Conservation (phyloP, 2,113 vertebrate species). For the Coregonus clupeaformis region DNA sequence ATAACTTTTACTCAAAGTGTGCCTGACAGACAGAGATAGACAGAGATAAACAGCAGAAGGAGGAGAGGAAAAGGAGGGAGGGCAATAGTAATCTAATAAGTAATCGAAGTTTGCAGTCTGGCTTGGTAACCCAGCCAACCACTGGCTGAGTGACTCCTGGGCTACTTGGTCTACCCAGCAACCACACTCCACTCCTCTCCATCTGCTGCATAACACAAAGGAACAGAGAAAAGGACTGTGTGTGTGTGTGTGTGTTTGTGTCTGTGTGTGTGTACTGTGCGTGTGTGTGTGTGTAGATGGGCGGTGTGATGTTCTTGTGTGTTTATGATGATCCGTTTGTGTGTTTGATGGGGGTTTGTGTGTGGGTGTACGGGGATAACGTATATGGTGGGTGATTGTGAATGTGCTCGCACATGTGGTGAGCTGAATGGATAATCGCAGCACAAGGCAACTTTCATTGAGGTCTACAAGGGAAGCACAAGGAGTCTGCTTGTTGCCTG, state of each 20-base stretch:
- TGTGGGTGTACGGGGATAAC: background rate
- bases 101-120: conserved; percentile 16
- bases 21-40: background rate
- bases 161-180: conserved; percentile 61
- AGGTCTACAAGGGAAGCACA: conserved; percentile 18
- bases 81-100: conserved; percentile 54
- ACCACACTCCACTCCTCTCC: conserved; percentile 37
- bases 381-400: conserved; percentile 1
- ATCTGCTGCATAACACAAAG: conserved; percentile 36
- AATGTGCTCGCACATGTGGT: background rate
- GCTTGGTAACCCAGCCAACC: no score
- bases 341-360: background rate
- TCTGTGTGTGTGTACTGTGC: background rate
- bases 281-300: background rate
- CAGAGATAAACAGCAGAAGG: background rate
- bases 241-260: conserved; percentile 19
- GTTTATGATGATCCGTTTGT: background rate
- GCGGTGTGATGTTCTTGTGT: background rate
- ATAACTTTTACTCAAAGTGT: background rate
- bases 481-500: conserved; percentile 16
- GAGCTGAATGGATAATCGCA: conserved; percentile 1
- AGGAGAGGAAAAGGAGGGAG: background rate
- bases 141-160: conserved; percentile 29
- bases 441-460: conserved; percentile 50
- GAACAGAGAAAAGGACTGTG: background rate